Base-by-base conservation (phyloP, 1,140 invertebrate species). In the Neodiprion virginianus region DNA sequence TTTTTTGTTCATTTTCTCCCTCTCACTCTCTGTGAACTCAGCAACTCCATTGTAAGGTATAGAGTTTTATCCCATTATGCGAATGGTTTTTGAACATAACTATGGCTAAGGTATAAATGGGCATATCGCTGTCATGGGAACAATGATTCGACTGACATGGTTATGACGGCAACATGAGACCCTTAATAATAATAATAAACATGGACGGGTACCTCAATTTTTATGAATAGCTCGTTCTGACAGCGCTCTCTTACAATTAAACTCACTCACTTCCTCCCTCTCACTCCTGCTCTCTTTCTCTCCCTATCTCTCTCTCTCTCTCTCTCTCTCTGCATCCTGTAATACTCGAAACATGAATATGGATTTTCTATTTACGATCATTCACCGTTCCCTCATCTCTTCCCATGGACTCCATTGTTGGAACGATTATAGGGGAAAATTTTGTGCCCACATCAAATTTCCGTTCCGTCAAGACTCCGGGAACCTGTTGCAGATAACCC, bases 91-190 rank as follows among this genome's bases (percentile, higher is more conserved):
- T 11, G 10, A 61, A 11, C 10, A 61, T 61, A 61, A 61, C n/a
- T 11, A 68, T 68, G 67, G 67, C 71, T 79, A 80, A 77, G 80
- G 17, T 21, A 21, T 82, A 84, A 85, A 85, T 84, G 82, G 83
- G 83, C 83, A 80, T 85, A 85, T 85, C 83, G 80, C 82, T 85
- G 83, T 85, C 83, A 80, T 78, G 72, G 77, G 79, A 79, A 85
- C 82, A 85, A 85, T 81, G 81, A 78, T 68, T 47, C 76, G 74
- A 77, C 81, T 82, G 82, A 84, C 81, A 79, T 83, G 82, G 77
- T 83, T 80, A 80, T 84, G 82, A 85, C 81, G 83, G 82, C 81
- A 85, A 84, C 80, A 79, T 75, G 83, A 85, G 82, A 84, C 79
- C 81, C 80, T 77, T 77, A 75, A 69, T 73, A 75, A 72, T 77